Base-by-base conservation (phyloP, 2,113 vertebrate genomes). In the Lontra canadensis region DNA sequence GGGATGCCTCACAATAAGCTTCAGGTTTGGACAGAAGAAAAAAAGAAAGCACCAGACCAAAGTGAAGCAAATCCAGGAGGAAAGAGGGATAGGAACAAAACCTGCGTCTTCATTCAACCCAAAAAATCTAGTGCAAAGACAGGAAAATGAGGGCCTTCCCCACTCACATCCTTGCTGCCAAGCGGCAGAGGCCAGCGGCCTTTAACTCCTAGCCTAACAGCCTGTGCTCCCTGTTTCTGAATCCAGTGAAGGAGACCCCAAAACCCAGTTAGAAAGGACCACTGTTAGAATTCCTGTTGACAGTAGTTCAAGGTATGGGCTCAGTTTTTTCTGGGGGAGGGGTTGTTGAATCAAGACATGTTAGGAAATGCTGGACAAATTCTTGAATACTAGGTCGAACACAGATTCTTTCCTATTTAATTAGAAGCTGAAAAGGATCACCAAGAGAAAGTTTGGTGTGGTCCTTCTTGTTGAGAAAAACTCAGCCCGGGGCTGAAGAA, bases 301-400 rank as follows among this genome's bases (percentile, higher is more conserved):
- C 29, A 84, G 4, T 67, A 63, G 83, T 78, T 96, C n/a, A 81
- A 17, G 73, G 29, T 25, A 69, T 20, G 61, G 69, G 67, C 49
- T 78, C 67, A 89, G 20, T 9, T 79, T n/a, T 63, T 42, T 31
- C 7, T 12, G 39, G 42, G 13, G 26, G n/a, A 36, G 34, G n/a
- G 78, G 42, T 83, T 86, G 83, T 29, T 65, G 63, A 98, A 92
- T 98, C 88, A 95, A 98, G 98, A 97, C 93, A 92, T 95, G 88
- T 96, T 90, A 89, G 65, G 84, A 97, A 96, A 88, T 73, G 29
- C 82, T 94, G 52, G 92, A 67, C 57, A 65, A 83, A 88, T 57
- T 96, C 86, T 88, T 97, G 9, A 96, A 39, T n/a, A 18, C 7
- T 20, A 92, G 59, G 85, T 89, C 90, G 69, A 98, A 71, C 21